A percentile compares a stretch with the other conserved stretches of the same genome.
Evolutionary conservation across 2,797 vertebrate species (phyloP).

Genomic region (Distichodus sexfasciatus): DNA sequence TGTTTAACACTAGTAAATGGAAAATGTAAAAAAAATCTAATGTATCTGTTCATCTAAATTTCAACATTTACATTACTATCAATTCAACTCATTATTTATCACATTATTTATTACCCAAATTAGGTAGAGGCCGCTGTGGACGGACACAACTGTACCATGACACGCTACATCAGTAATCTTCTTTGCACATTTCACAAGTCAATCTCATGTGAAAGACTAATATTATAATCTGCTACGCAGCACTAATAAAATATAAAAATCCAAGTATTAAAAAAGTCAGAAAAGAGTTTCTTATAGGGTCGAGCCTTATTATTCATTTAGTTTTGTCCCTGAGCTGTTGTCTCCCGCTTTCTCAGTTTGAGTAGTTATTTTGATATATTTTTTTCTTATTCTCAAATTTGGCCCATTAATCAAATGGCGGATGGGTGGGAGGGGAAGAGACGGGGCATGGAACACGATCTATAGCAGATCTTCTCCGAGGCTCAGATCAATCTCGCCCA

Average conservation of each 20-base stretch:
- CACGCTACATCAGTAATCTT: no score
- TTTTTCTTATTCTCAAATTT: conserved; percentile 77
- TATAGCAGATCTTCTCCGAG: conserved; percentile 74
- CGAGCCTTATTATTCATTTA: conserved; percentile 57
- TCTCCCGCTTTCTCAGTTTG: conserved; percentile 56
- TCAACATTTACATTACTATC: no score
- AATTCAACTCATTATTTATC: no score
- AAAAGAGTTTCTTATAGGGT: conserved; percentile 28
- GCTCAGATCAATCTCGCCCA: conserved; percentile 74
- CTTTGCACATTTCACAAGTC: no score
- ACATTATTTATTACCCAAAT: no score
- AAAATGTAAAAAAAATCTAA: no score
- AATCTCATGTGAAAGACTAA: no score
- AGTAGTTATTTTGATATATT: conserved; percentile 73
- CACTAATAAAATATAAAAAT: background rate
- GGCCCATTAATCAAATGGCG: conserved; percentile 77
- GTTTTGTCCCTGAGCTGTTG: conserved; percentile 64
- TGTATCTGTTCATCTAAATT: no score
- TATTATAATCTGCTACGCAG: background rate
- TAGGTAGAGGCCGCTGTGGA: no score
- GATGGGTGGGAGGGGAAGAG: conserved; percentile 61
- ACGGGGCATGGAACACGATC: conserved; percentile 62
- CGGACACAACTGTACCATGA: no score
- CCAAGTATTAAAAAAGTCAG: conserved; percentile 22
- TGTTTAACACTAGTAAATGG: no score